Evolutionary conservation across 2,888 invertebrate species (phyloP).

Genomic region (Bugulina stolonifera): DNA sequence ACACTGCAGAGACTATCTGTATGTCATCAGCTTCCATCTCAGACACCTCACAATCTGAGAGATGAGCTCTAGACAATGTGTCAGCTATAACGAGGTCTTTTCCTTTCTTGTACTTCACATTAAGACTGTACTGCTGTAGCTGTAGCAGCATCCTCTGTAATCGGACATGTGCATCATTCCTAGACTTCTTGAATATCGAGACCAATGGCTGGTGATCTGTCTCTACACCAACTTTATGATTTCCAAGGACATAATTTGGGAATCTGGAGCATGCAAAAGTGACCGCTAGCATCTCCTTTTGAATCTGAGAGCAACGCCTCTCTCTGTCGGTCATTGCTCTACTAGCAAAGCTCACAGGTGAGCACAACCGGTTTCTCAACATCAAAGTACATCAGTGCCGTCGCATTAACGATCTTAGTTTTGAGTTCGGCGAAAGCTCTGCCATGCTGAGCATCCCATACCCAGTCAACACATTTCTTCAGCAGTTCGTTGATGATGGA

Average conservation of each 20-base stretch:
- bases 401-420: slow-evolving; percentile 27
- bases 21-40: not conserved
- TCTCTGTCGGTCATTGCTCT: slow-evolving; percentile 31
- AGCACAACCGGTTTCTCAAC: slow-evolving; percentile 20
- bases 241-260: not conserved
- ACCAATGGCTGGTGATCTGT: slow-evolving; percentile 32
- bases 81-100: slow-evolving; percentile 31
- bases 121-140: slow-evolving; percentile 29
- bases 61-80: not conserved
- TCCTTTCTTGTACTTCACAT: slow-evolving; percentile 30
- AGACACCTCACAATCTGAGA: not conserved
- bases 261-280: slow-evolving; percentile 30
- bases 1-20: not conserved
- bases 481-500: slow-evolving; percentile 24
- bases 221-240: slow-evolving; percentile 29
- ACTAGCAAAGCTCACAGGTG: slow-evolving; percentile 30
- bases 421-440: slow-evolving; percentile 29
- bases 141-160: slow-evolving; percentile 30
- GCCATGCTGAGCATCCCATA: slow-evolving; percentile 27
- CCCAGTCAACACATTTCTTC: slow-evolving; percentile 27
- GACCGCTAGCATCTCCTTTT: slow-evolving; percentile 31
- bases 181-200: slow-evolving; percentile 27
- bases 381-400: slow-evolving; percentile 31
- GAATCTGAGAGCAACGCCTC: slow-evolving; percentile 31
- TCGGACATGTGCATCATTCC: slow-evolving; percentile 26